Evolutionary conservation across 2,888 invertebrate species (phyloP), one percentile per base, ranked within the genome.

Genomic region (Plutella xylostella): DNA sequence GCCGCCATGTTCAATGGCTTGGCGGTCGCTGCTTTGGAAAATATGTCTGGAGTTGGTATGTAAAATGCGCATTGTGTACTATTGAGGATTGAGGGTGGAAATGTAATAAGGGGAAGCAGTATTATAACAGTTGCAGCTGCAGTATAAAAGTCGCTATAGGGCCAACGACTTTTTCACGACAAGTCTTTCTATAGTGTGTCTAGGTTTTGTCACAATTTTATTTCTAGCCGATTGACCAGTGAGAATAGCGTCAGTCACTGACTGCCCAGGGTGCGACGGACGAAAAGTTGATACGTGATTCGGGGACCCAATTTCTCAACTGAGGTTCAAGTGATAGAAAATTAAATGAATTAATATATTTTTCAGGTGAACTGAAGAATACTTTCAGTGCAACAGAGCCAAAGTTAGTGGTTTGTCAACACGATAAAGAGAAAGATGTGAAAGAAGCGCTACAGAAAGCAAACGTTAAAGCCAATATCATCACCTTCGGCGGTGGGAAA

Each of bases 1-100:
- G 43, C 47, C 7, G 40, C 43, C 1, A 20, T 47, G 18, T 47
- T 44, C 17, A 18, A 41, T 2, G 47, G 47, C 14, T 14, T 41
- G 6, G 20, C 30, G 11, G 15, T 40, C 4, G 15, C 38, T 1
- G 31, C 43, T 4, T 33, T 46, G 11, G 46, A 46, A 25, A 41
- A 31, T 22, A 25, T 14, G 3, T 20, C 19, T 14, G 15, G 12
- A 12, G 28, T 43, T 17, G n/a, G 43, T 43, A 37, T 25, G 43
- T 34, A 37, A 2, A 9, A 18, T 6, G 11, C 6, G 7, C 21
- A 14, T 6, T 14, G 6, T 33, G 14, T 33, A 9, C 12, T 31
- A 31, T 22, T 22, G 6, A 11, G 31, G 4, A n/a, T 31, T 11
- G 5, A n/a, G 14, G 9, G 5, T 31, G 9, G 4, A n/a, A 31